Evolutionary conservation across 2,888 invertebrate species (phyloP).

Genomic region (Drosophila tanythrix): DNA sequence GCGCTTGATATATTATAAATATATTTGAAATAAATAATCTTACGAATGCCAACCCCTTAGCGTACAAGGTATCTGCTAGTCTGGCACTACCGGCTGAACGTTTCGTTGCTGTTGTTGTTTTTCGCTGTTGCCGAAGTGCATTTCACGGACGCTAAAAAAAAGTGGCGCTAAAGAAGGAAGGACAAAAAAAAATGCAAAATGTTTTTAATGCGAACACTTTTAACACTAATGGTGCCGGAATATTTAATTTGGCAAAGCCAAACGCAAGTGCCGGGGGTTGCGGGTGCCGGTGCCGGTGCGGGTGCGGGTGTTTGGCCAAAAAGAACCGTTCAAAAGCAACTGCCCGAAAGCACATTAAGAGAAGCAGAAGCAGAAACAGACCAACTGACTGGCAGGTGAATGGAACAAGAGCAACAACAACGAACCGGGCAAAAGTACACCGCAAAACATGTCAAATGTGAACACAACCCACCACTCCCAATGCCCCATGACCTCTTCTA

Average conservation of each 20-base stretch:
- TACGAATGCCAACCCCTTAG: not conserved
- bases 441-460: conserved; percentile 73
- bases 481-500: not conserved
- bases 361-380: conserved; percentile 29
- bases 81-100: not conserved
- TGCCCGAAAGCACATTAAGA: conserved; percentile 54
- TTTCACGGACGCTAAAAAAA: conserved; percentile 37
- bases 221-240: conserved; percentile 84
- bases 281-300: not conserved
- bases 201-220: conserved; percentile 83
- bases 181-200: conserved; percentile 73
- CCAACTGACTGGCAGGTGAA: conserved; percentile 29
- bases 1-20: not conserved
- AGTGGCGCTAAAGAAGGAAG: conserved; percentile 24
- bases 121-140: conserved; percentile 18
- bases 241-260: conserved; percentile 79
- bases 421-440: conserved; percentile 37
- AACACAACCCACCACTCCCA: conserved; percentile 21
- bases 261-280: conserved; percentile 16
- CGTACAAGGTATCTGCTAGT: not conserved
- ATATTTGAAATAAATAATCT: not conserved
- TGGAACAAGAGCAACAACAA: conserved; percentile 41
- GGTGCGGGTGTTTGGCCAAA: conserved; percentile 15
- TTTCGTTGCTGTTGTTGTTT: conserved; percentile 4
- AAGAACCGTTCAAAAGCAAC: conserved; percentile 31